These are phyloP conservation scores for Haliclona indistincta DNA, from an alignment of 37 sponge, comb jelly and placozoan genomes.

Conservation along the genomic window DNA sequence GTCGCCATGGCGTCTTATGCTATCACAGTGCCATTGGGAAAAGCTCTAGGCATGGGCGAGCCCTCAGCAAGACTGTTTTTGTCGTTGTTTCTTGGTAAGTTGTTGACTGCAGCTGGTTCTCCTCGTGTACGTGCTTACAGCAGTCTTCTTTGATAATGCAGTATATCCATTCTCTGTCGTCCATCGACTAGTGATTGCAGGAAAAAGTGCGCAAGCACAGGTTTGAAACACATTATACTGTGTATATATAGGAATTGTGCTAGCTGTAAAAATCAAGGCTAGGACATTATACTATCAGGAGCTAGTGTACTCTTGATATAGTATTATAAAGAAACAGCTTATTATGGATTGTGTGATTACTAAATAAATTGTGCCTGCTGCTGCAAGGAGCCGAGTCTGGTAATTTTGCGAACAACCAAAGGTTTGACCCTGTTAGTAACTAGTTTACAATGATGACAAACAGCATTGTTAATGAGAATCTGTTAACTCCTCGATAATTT, in stretches of 20 bases:
- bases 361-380: no score
- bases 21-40: constrained; percentile 7
- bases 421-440: no score
- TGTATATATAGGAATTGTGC: background rate
- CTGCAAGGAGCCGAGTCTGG: no score
- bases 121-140: background rate
- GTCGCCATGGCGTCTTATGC: no score
- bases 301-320: no score
- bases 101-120: background rate
- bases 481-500: no score
- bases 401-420: no score
- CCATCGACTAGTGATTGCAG: background rate
- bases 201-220: background rate
- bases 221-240: background rate
- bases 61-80: constrained; percentile 63
- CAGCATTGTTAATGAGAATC: no score
- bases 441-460: no score
- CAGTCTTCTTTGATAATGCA: background rate
- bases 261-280: background rate
- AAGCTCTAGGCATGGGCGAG: constrained; percentile 45
- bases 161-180: background rate
- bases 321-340: no score
- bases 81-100: constrained; percentile 52
- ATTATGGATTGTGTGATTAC: no score
- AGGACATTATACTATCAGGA: background rate